Conservation (phyloP, 2,113 vertebrate species). For the Hoplias malabaricus region DNA sequence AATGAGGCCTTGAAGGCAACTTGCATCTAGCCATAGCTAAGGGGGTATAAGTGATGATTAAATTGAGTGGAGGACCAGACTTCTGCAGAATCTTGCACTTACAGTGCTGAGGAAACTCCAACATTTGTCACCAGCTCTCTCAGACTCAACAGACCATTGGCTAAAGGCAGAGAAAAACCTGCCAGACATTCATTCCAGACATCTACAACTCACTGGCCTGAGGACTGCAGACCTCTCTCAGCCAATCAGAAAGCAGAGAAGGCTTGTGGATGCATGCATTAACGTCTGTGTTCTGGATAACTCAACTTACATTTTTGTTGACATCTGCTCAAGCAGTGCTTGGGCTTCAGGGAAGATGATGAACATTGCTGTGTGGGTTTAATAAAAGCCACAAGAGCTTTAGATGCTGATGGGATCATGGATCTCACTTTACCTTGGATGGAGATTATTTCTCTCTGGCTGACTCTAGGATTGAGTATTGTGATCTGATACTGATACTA, state of each 20-base stretch:
- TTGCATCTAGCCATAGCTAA: not conserved
- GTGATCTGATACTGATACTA: no score
- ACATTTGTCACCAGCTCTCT: constrained; percentile 7
- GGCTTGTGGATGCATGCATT: not conserved
- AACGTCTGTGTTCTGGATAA: not conserved
- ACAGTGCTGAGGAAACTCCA: no score
- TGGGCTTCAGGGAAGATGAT: no score
- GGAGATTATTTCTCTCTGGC: no score
- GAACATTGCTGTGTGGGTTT: no score
- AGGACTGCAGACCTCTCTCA: not conserved
- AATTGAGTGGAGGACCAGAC: not conserved
- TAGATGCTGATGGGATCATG: no score
- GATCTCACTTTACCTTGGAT: no score
- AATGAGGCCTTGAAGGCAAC: not conserved
- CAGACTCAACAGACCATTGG: not conserved
- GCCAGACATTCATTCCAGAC: not conserved
- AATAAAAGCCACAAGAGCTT: no score
- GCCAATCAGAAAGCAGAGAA: no score
- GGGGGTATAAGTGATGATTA: not conserved
- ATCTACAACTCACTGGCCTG: not conserved
- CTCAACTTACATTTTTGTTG: no score
- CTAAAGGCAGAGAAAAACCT: not conserved
- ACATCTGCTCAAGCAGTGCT: no score
- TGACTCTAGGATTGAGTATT: no score
- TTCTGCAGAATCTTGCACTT: not conserved